Evolutionary conservation across 2,113 vertebrate genomes (phyloP), one percentile per base, ranked within the genome.

Genomic region (Phyllostomus discolor): DNA sequence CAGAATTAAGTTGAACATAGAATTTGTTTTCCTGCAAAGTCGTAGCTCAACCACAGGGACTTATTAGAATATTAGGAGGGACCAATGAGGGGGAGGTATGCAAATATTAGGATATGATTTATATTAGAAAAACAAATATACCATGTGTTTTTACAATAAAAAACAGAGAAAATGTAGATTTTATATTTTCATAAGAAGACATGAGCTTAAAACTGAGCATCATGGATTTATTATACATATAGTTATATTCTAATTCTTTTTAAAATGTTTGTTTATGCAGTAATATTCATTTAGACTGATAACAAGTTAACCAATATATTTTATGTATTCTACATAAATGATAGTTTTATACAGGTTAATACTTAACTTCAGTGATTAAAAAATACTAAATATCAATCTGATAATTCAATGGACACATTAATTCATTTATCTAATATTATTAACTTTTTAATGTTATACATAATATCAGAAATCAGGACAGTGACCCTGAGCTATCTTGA

Each of bases 241-340:
- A 4, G 7, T 22, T 81, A 91, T 69, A 14, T 76, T 76, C 28
- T 28, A 66, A 41, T 26, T 83, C 93, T 86, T 83, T 95, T 89
- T 62, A 64, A 91, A 81, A 66, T 4, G 11, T 28, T 14, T 12
- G 33, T 43, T 64, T 80, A 24, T 50, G 86, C 31, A 85, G 33
- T 66, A 33, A 79, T 64, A 67, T 67, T 31, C 0, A 85, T 62
- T 75, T 38, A 85, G 2, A 57, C 72, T 59, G 10, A 17, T 73
- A 62, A 64, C 20, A 38, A 33, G 2, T 17, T 57, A 57, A 91
- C 83, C 19, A 54, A 81, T 59, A 33, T 66, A 66, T 10, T 66
- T 35, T 62, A 62, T 28, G 26, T 75, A 69, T 28, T 78, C 22
- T 66, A n/a, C 17, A 57, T 8, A 66, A 8, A 76, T 87, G 9